Base-by-base conservation (phyloP, 2,113 vertebrate species). In the Microtus ochrogaster region DNA sequence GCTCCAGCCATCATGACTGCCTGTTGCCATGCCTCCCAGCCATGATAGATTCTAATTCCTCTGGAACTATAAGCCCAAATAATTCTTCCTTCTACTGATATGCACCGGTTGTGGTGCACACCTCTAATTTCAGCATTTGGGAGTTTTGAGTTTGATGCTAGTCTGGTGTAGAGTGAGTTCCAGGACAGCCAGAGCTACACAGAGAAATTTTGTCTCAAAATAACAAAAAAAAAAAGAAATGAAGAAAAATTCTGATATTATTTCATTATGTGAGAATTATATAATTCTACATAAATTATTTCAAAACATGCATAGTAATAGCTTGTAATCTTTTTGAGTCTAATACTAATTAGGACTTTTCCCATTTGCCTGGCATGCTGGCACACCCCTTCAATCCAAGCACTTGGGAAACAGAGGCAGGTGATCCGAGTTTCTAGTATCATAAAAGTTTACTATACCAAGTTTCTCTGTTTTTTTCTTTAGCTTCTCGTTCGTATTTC, bases 401-500 rank as follows among this genome's bases (percentile, higher is more conserved):
- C 78, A 82, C 52, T 58, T 22, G 5, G 36, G 26, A 47, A 36
- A 21, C 76, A 78, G 13, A 78, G 44, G 55, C 21, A 39, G 78
- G 21, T 39, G 11, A 39, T 24, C 52, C 58, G 78, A 58, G n/a
- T 82, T 39, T 91, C 95, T n/a, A 78, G 21, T 41, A 3, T 90
- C 44, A 65, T 86, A 66, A 90, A 96, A 2, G 76, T 85, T 63
- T 65, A 78, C 87, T 98, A 98, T 98, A 99, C 99, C 99, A 99
- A 88, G 99, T 99, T 99, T 99, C 99, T 99, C 99, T 99, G 98
- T 99, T 99, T 98, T 99, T 99, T 97, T 99, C 99, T 98, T 99
- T 99, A 66, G 99, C 99, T 99, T 99, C 99, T 98, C 99, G 98
- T 98, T 99, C 99, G 39, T 99, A 99, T 98, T 99, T 99, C 97